These are phyloP conservation scores for Sebastes minor DNA, from an alignment of 2,797 vertebrate genomes.

Conservation along the genomic window DNA sequence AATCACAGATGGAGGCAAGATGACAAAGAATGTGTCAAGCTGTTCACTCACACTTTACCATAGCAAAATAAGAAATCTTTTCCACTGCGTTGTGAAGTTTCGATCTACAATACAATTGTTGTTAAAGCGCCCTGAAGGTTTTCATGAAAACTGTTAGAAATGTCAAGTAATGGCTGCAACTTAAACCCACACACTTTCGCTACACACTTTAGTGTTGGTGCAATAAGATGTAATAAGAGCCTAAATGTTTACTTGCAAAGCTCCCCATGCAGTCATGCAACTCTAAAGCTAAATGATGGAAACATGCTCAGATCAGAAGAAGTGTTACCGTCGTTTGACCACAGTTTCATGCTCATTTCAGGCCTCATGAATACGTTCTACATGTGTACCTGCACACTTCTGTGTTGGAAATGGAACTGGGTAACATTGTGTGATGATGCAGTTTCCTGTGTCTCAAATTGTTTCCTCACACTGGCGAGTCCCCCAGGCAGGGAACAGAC, in stretches of 20 bases:
- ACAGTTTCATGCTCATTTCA: slow-evolving; percentile 32
- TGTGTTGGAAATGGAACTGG: slow-evolving; percentile 86
- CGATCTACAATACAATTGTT: not conserved
- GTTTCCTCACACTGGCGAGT: slow-evolving; percentile 91
- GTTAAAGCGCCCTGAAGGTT: slow-evolving; percentile 9
- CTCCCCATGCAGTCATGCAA: slow-evolving; percentile 32
- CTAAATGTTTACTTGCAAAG: slow-evolving; percentile 32
- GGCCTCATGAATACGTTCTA: not conserved
- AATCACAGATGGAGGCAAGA: slow-evolving; percentile 58
- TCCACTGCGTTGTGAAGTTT: slow-evolving; percentile 25
- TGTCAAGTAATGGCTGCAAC: slow-evolving; percentile 28
- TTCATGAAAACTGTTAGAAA: slow-evolving; percentile 43
- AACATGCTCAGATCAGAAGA: slow-evolving; percentile 30
- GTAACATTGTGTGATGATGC: slow-evolving; percentile 84
- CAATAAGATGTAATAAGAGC: slow-evolving; percentile 3
- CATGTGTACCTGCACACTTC: slow-evolving; percentile 87
- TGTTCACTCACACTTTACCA: slow-evolving; percentile 33
- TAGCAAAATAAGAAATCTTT: not conserved
- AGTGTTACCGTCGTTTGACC: slow-evolving; percentile 11
- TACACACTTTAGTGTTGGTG: not conserved
- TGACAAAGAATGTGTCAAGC: slow-evolving; percentile 50
- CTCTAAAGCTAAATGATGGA: slow-evolving; percentile 38
- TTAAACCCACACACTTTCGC: slow-evolving; percentile 15
- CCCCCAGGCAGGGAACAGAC: slow-evolving; percentile 90
- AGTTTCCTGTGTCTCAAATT: slow-evolving; percentile 88